Conservation (phyloP, 2,797 vertebrate species). For the Rallus crepitans region DNA sequence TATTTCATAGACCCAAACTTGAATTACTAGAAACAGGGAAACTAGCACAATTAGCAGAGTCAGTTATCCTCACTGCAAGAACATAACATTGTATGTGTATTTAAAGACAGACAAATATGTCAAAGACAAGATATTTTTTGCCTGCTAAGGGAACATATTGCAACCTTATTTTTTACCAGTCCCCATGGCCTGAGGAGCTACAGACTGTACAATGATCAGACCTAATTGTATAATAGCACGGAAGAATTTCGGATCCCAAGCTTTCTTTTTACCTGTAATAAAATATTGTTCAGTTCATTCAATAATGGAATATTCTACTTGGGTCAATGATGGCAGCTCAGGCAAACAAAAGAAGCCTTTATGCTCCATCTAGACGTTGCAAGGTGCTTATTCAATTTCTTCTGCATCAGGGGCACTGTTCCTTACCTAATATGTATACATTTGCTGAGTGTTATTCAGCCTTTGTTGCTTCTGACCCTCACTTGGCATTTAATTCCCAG, state of each 20-base stretch:
- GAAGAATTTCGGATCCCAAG: slow-evolving; percentile 54
- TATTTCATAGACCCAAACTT: slow-evolving; percentile 21
- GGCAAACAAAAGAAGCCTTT: slow-evolving; percentile 82
- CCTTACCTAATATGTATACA: slow-evolving; percentile 85
- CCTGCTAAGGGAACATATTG: neutral
- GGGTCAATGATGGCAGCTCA: slow-evolving; percentile 79
- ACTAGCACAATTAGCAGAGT: neutral
- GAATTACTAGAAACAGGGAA: neutral
- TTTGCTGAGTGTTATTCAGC: slow-evolving; percentile 87
- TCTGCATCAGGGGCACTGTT: slow-evolving; percentile 80
- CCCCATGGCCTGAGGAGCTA: neutral
- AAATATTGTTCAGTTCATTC: slow-evolving; percentile 81
- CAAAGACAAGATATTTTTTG: neutral
- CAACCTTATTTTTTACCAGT: neutral
- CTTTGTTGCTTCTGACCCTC: slow-evolving; percentile 86
- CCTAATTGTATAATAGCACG: slow-evolving; percentile 69
- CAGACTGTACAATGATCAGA: slow-evolving; percentile 8
- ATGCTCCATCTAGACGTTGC: slow-evolving; percentile 77
- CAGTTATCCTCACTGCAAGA: neutral
- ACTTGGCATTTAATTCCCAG: slow-evolving; percentile 89
- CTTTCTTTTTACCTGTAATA: slow-evolving; percentile 81
- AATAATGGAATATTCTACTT: slow-evolving; percentile 80
- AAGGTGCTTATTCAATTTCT: slow-evolving; percentile 81
- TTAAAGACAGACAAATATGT: neutral
- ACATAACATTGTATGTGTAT: neutral